A percentile compares a stretch with the other conserved stretches of the same genome.
phyloP scores from a whole-genome alignment of 2,797 vertebrate genomes.

The Rhadinocentrus ornatus region DNA sequence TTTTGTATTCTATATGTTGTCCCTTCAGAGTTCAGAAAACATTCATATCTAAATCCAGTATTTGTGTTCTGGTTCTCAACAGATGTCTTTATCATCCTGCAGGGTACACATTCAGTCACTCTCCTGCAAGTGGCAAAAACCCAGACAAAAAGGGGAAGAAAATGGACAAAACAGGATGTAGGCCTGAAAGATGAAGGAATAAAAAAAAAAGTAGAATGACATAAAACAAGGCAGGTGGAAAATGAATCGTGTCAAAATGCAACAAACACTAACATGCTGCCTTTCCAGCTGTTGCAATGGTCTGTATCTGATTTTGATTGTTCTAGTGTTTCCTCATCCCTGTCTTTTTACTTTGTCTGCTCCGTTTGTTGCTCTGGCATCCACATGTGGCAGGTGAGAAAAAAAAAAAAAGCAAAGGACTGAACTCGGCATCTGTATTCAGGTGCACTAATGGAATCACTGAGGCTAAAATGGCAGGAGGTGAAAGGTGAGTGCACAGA shows the following conservation, averaged over 20 bases:
- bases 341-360: conserved; percentile 37
- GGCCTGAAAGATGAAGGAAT: conserved; percentile 9
- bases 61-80: neutral
- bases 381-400: conserved; percentile 57
- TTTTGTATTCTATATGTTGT: neutral
- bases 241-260: conserved; percentile 48
- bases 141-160: conserved; percentile 11
- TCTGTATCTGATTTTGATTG: conserved; percentile 49
- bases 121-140: neutral
- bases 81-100: neutral
- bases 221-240: conserved; percentile 54
- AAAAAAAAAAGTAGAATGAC: conserved; percentile 32
- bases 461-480: conserved; percentile 81
- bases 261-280: conserved; percentile 23
- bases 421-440: conserved; percentile 72
- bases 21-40: neutral
- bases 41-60: neutral
- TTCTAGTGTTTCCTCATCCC: conserved; percentile 26
- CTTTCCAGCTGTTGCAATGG: conserved; percentile 50
- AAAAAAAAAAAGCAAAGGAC: conserved; percentile 57
- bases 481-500: conserved; percentile 79
- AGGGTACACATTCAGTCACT: neutral
- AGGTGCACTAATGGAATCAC: conserved; percentile 81
- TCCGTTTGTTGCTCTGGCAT: conserved; percentile 46
- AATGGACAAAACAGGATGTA: conserved; percentile 12